These are phyloP conservation scores for Hoplodrina ambigua DNA, from an alignment of 2,888 invertebrate genomes.

Conservation along the genomic window DNA sequence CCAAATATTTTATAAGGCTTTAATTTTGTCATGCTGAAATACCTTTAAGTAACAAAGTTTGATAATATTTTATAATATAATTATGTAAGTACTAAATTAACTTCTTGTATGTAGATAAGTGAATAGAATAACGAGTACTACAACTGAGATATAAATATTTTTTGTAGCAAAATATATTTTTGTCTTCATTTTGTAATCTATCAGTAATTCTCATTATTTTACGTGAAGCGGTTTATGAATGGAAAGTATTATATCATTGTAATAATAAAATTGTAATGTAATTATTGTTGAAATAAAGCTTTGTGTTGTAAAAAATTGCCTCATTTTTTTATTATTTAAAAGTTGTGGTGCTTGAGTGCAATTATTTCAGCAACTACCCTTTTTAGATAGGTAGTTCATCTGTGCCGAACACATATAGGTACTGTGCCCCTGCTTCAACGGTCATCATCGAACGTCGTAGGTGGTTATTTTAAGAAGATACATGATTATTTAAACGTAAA, in stretches of 20 bases:
- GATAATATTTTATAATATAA: constrained; percentile 46
- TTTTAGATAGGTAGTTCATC: too few species aligned
- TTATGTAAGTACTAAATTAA: constrained; percentile 59
- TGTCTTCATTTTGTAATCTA: constrained; percentile 48
- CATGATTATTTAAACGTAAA: too few species aligned
- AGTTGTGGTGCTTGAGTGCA: too few species aligned
- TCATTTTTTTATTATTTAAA: constrained; percentile 12
- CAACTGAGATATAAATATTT: constrained; percentile 53
- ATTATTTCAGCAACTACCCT: too few species aligned
- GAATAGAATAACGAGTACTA: constrained; percentile 41
- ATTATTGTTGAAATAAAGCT: constrained; percentile 87
- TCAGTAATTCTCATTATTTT: constrained; percentile 46
- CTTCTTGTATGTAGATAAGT: constrained; percentile 56
- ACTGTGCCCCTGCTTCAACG: not conserved
- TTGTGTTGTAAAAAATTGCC: constrained; percentile 74
- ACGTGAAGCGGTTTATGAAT: constrained; percentile 49
- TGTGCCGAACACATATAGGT: too few species aligned
- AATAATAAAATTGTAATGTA: constrained; percentile 78
- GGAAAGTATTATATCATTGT: constrained; percentile 75
- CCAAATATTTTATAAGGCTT: constrained; percentile 62
- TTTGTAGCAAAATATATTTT: constrained; percentile 59
- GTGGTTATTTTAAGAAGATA: too few species aligned
- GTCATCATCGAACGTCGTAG: not conserved
- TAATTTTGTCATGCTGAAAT: constrained; percentile 60
- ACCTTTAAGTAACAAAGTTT: constrained; percentile 55